These are phyloP conservation scores for Patella vulgata DNA, from an alignment of 1,140 invertebrate species.

Conservation along the genomic window DNA sequence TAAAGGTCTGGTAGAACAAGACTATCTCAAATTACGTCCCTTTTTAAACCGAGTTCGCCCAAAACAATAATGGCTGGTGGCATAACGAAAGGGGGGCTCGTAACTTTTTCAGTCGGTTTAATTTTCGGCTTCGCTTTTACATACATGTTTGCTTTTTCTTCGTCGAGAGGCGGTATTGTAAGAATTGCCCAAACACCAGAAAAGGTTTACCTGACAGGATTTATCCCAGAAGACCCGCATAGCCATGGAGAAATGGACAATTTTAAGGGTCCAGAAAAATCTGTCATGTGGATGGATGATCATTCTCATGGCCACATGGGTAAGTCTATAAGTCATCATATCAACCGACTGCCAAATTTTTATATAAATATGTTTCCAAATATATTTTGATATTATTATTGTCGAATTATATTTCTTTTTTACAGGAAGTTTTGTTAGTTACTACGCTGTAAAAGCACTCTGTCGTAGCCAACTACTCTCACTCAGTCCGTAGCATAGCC, in stretches of 20 bases:
- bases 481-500: too few species aligned
- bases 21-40: too few species aligned
- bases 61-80: background rate
- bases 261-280: conserved; percentile 28
- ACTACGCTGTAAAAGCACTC: too few species aligned
- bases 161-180: background rate
- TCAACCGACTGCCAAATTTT: too few species aligned
- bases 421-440: too few species aligned
- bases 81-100: conserved; percentile 21
- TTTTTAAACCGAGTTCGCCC: too few species aligned
- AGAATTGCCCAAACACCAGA: background rate
- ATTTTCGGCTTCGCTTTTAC: conserved; percentile 38
- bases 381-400: too few species aligned
- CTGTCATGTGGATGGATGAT: conserved; percentile 37
- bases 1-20: too few species aligned
- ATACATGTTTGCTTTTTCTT: conserved; percentile 29
- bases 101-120: conserved; percentile 35
- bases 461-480: too few species aligned
- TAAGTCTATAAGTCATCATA: conserved; percentile 3
- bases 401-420: too few species aligned
- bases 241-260: conserved; percentile 38
- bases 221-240: conserved; percentile 35
- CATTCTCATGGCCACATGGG: conserved; percentile 38
- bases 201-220: conserved; percentile 1
- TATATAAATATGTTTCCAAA: too few species aligned